phyloP scores from a whole-genome alignment of 2,797 vertebrate genomes.

The Heteromormyrus szaboi region DNA sequence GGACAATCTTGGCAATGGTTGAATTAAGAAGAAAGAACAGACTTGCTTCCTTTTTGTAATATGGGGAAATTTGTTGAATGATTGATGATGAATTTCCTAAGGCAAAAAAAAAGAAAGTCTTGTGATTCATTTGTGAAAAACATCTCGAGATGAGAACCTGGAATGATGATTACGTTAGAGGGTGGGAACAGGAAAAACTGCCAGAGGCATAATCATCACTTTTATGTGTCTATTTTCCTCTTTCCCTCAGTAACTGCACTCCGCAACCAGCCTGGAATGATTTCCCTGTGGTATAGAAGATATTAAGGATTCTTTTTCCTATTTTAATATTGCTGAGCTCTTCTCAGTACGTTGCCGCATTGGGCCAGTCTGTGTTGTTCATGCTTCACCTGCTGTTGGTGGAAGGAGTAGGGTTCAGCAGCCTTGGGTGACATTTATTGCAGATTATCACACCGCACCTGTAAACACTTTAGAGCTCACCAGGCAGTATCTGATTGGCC shows the following conservation, averaged over 20 bases:
- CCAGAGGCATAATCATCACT: background rate
- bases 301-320: conserved; percentile 13
- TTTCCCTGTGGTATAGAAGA: conserved; percentile 10
- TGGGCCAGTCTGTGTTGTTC: background rate
- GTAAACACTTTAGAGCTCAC: background rate
- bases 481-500: background rate
- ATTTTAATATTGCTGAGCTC: background rate
- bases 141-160: background rate
- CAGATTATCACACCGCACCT: background rate
- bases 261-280: background rate
- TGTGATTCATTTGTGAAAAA: background rate
- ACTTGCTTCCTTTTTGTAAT: background rate
- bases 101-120: background rate
- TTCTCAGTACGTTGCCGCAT: background rate
- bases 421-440: background rate
- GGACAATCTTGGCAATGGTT: background rate
- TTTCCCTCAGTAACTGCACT: conserved; percentile 9
- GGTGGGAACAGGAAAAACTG: background rate
- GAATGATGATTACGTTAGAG: conserved; percentile 4
- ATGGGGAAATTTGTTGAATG: background rate
- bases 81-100: background rate
- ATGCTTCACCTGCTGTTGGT: background rate
- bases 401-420: background rate
- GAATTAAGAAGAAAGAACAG: background rate
- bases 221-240: conserved; percentile 3